A percentile compares a stretch with the other conserved stretches of the same genome.
Evolutionary conservation across 2,797 vertebrate species (phyloP).

Genomic region (Parotocinclus haroldoi): DNA sequence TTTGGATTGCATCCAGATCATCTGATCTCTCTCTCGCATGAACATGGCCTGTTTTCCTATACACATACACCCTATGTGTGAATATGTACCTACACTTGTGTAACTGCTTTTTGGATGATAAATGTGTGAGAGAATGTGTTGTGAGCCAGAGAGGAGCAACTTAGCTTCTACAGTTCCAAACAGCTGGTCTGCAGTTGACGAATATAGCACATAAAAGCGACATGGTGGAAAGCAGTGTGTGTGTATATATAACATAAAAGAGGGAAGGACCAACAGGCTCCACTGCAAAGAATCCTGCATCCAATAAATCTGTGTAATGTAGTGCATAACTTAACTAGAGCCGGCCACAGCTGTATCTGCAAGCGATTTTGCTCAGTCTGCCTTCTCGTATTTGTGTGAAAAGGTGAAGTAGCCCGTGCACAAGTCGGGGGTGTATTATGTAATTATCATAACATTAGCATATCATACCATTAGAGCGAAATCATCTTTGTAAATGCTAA

Average conservation of each 20-base stretch:
- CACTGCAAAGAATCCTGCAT: constrained; percentile 60
- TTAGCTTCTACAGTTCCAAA: constrained; percentile 57
- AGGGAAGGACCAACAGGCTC: constrained; percentile 62
- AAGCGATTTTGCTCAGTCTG: constrained; percentile 24
- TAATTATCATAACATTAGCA: constrained; percentile 25
- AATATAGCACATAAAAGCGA: constrained; percentile 66
- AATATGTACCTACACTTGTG: constrained; percentile 35
- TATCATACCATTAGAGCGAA: constrained; percentile 7
- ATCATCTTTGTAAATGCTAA: constrained; percentile 20
- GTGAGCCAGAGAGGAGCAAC: constrained; percentile 35
- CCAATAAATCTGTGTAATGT: constrained; percentile 63
- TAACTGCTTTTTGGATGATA: constrained; percentile 38
- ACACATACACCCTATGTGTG: constrained; percentile 2
- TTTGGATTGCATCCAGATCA: constrained; percentile 28
- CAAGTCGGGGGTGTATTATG: constrained; percentile 8
- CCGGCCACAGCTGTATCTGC: constrained; percentile 40
- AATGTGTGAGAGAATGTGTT: constrained; percentile 40
- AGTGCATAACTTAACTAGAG: constrained; percentile 55
- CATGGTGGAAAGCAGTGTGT: constrained; percentile 49
- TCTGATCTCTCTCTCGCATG: constrained; percentile 19
- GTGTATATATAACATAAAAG: constrained; percentile 59
- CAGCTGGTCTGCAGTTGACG: constrained; percentile 72
- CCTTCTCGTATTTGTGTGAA: constrained; percentile 22
- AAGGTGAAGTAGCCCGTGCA: constrained; percentile 5
- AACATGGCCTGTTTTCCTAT: constrained; percentile 9